Base-by-base conservation (phyloP, 2,888 invertebrate genomes). In the Drosophila demipolita region DNA sequence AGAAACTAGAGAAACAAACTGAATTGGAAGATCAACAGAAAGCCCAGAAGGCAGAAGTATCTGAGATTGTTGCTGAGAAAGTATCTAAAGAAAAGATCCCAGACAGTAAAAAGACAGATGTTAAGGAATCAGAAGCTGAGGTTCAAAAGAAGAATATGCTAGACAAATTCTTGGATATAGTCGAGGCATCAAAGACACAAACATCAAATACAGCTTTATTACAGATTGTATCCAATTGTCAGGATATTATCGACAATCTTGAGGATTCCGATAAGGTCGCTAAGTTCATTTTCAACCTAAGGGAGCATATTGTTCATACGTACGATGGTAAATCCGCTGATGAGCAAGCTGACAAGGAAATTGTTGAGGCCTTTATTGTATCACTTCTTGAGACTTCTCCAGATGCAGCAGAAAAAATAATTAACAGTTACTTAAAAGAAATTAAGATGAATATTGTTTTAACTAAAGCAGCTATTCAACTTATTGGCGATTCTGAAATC, bases 241-340 rank as follows among this genome's bases (percentile, higher is more conserved):
- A 61, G 7, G 59, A 78, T 33, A 45, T 75, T 11, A 38, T 89
- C 5, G 70, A 81, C 8, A 75, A 77, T 33, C 40, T 74, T 0
- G n/a, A 65, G 12, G 73, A 80, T 36, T 29, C 42, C 7, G 83
- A 82, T 7, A 67, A 78, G 42, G 66, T 86, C n/a, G 53, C 78
- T 4, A 91, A 90, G 61, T 75, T 82, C 8, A 74, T 91, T 42
- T 91, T 92, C 3, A 91, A 91, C 57, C 68, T 92, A 3, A 74
- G 83, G 38, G 87, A 91, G 50, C 91, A 91, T 29, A 87, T 92
- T 57, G 91, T 91, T 15, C 92, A 92, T 26, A 92, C 92, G 0
- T 91, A 91, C 58, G 91, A 92, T 61, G 89, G 87, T 1, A 79
- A 79, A 20, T 38, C 75, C 0, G 53, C 52, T 3, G 68, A 81